Base-by-base conservation (phyloP, 2,888 invertebrate species). In the Petrophora chlorosata region DNA sequence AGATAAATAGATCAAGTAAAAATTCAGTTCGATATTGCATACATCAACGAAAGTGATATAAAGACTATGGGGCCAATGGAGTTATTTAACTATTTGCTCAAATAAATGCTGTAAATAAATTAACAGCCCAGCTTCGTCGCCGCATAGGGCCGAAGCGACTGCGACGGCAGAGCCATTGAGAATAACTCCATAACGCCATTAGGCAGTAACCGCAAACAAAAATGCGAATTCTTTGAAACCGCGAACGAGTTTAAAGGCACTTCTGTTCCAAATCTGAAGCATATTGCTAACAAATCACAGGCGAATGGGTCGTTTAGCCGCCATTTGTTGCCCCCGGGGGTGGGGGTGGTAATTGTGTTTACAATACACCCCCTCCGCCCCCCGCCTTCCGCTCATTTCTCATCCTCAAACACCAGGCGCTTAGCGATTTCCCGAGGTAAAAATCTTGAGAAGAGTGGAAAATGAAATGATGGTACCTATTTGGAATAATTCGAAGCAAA, bases 251-350 rank as follows among this genome's bases (percentile, higher is more conserved):
- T 79, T 78, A 80, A 82, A 79, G 77, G 73, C 76, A 77, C 82
- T 83, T 75, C 71, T 69, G 77, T 79, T 81, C 80, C 82, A 85
- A 84, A 88, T 85, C 85, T 85, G 76, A 82, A 82, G 85, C 87
- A 85, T 88, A 89, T 87, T 88, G 88, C 85, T 85, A 86, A 89
- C 89, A 89, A 89, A 89, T 88, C 88, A 88, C 86, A 74, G 70
- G 78, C 79, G 82, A 88, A 88, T 87, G 82, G 88, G 85, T 87
- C 89, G 89, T 89, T 89, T 87, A 88, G 86, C 85, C 78, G 75
- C 82, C 85, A 84, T 89, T 89, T 84, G 85, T 80, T 79, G 84
- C 74, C 82, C 76, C 70, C 65, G 59, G 67, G 73, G 77, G 69
- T 59, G 62, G 61, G 72, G 79, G 79, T 67, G 82, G 87, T 88